Conservation (phyloP, 2,113 vertebrate genomes). For the Pampusana beccarii region DNA sequence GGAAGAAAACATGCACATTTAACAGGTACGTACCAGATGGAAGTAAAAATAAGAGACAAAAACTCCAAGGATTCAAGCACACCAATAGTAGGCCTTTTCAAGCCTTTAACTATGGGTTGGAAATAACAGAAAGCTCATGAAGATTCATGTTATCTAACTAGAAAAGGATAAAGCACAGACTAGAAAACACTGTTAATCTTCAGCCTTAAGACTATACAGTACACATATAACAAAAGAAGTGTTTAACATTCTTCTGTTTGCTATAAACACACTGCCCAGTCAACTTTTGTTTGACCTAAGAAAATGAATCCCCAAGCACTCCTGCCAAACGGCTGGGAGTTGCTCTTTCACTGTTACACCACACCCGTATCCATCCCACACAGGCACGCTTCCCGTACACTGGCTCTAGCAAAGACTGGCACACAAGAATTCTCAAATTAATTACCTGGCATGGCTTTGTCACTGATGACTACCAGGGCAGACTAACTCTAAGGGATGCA, state of each 20-base stretch:
- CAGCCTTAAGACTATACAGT: background rate
- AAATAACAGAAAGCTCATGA: background rate
- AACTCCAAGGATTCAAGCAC: background rate
- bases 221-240: background rate
- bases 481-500: slow-evolving; percentile 18
- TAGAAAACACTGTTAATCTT: background rate
- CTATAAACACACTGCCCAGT: background rate
- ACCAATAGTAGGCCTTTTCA: background rate
- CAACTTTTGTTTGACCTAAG: slow-evolving; percentile 54
- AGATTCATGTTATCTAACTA: background rate
- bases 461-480: slow-evolving; percentile 25
- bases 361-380: slow-evolving; percentile 67
- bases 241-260: background rate
- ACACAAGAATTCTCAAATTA: slow-evolving; percentile 1
- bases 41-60: background rate
- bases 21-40: background rate
- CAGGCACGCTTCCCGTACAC: slow-evolving; percentile 46
- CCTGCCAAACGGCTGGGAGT: slow-evolving; percentile 63
- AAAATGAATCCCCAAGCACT: slow-evolving; percentile 48
- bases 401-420: slow-evolving; percentile 36
- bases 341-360: slow-evolving; percentile 57
- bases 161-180: background rate
- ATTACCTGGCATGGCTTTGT: slow-evolving; percentile 19
- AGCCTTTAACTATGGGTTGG: background rate
- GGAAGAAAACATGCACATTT: background rate